phyloP scores from a whole-genome alignment of 2,888 invertebrate species.

The Parelbella ahira region DNA sequence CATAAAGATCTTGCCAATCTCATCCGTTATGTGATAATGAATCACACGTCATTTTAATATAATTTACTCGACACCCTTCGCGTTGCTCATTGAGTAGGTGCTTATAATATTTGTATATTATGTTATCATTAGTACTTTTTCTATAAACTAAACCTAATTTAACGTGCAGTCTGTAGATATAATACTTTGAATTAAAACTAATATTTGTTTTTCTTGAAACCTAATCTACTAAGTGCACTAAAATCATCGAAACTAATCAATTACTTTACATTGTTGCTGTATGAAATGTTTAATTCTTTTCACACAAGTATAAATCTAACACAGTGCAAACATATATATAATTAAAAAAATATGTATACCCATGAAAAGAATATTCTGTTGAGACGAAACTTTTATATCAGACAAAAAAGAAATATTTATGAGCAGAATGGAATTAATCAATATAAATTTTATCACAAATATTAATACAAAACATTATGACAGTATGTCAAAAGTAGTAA shows the following conservation, averaged over 20 bases:
- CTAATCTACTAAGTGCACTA: constrained; percentile 61
- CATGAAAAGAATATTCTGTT: too few relatives aligned
- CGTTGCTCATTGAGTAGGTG: not conserved
- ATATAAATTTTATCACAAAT: not conserved
- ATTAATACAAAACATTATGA: too few relatives aligned
- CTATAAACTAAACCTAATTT: constrained; percentile 33
- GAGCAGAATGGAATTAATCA: not conserved
- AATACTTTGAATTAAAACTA: too few relatives aligned
- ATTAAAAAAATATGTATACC: too few relatives aligned
- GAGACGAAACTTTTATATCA: too few relatives aligned
- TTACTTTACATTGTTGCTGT: constrained; percentile 1
- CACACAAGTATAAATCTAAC: constrained; percentile 9
- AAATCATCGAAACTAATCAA: constrained; percentile 26
- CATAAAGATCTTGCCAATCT: constrained; percentile 9
- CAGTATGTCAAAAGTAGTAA: too few relatives aligned
- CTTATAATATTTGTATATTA: not conserved
- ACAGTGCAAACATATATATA: constrained; percentile 5
- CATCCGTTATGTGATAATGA: constrained; percentile 8
- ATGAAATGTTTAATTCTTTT: not conserved
- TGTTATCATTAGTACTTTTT: constrained; percentile 9
- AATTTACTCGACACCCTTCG: constrained; percentile 4
- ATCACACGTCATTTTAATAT: constrained; percentile 2
- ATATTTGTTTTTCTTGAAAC: too few relatives aligned
- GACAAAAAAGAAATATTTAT: too few relatives aligned
- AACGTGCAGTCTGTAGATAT: too few relatives aligned